Base-by-base conservation (phyloP, 1,140 invertebrate genomes). In the Nasonia giraulti region DNA sequence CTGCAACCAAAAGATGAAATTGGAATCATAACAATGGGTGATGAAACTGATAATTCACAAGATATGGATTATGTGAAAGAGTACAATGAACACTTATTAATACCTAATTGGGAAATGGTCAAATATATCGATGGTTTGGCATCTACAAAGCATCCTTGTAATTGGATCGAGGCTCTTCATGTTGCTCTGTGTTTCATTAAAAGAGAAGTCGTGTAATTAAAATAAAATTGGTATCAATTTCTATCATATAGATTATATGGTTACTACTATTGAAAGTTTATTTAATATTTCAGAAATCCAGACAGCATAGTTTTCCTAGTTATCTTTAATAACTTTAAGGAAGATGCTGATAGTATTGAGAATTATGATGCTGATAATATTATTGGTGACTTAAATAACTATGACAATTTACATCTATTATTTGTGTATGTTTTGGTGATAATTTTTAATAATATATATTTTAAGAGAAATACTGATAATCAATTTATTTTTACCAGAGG, bases 1-100 rank as follows among this genome's bases (percentile, higher is more conserved):
- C 20, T 90, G 31, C 79, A 86, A 37, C 87, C 86, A 6, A 88
- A 89, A 33, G 89, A 90, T 87, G 89, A 91, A 85, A 33, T 90
- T 80, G 89, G 87, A 17, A 85, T 90, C 55, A 85, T 91, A 73
- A 73, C 90, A 44, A 90, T 90, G 88, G 89, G 89, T 20, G 87
- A 87, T 2, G 44, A 83, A 31, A 27, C 33, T 3, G 86, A 50
- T 76, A 87, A 87, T 73, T 4, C 66, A 62, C 44, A 69, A 23
- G 50, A 80, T 10, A 27, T 85, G 6, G n/a, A 80, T 11, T 47
- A 83, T 80, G 33, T 86, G 10, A 86, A 83, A 80, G 62, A 82
- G 77, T 87, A 44, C 75, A 84, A 10, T 69, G 74, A 82, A 44
- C 31, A 80, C 40, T 78, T 89, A 62, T 66, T 86, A 76, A n/a